Conservation (phyloP, 2,888 invertebrate genomes). For the Lepidochitona cinerea region DNA sequence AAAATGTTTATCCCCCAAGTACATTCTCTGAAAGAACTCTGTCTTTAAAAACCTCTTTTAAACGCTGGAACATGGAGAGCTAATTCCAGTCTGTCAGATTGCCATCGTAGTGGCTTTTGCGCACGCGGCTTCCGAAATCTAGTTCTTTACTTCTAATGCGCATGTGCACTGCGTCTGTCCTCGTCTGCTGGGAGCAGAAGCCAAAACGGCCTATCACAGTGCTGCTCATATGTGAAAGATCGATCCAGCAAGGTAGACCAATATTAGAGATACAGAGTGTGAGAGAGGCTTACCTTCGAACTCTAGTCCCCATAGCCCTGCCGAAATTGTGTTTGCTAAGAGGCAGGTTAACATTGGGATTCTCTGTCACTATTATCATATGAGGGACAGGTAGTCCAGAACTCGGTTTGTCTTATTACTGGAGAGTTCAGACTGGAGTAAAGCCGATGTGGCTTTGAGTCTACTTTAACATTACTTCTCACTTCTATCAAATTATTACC, state of each 20-base stretch:
- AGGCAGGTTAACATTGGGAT: slow-evolving; percentile 4
- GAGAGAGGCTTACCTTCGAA: not conserved
- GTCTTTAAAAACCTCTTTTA: too few relatives aligned
- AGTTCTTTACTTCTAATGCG: not conserved
- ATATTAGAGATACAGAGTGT: not conserved
- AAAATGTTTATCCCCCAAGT: too few relatives aligned
- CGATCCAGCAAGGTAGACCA: not conserved
- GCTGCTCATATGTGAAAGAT: not conserved
- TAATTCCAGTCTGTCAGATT: not conserved
- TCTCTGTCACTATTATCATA: not conserved
- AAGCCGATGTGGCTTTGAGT: too few relatives aligned
- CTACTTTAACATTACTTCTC: too few relatives aligned
- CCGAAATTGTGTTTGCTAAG: not conserved
- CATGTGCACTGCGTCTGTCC: not conserved
- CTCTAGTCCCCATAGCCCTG: not conserved
- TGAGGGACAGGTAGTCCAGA: not conserved
- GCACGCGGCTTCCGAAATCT: not conserved
- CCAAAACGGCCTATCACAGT: not conserved
- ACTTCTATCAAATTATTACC: too few relatives aligned
- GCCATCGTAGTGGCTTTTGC: not conserved
- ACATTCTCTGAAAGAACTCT: too few relatives aligned
- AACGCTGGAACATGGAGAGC: not conserved
- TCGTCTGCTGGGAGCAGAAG: too few relatives aligned
- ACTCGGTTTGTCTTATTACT: not conserved
- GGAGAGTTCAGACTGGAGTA: too few relatives aligned